Evolutionary conservation across 1,140 invertebrate species (phyloP).

Genomic region (Meloidogyne chitwoodi): DNA sequence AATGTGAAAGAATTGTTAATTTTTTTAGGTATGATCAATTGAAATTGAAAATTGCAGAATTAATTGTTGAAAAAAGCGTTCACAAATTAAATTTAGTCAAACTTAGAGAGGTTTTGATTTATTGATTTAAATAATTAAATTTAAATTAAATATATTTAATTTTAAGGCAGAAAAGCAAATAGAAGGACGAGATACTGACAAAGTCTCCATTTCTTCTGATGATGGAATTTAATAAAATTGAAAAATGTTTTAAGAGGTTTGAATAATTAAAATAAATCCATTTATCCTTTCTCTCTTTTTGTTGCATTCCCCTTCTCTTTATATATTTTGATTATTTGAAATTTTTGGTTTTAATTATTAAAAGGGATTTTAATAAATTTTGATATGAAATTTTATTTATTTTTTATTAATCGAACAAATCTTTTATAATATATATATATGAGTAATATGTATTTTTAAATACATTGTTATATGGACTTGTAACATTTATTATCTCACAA

Average conservation of each 20-base stretch:
- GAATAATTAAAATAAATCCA: neutral
- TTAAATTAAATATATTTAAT: neutral
- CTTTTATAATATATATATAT: too few species aligned
- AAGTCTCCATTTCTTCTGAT: slow-evolving; percentile 11
- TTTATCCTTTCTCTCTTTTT: neutral
- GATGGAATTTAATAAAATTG: neutral
- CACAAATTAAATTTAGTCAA: slow-evolving; percentile 10
- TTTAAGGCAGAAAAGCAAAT: slow-evolving; percentile 14
- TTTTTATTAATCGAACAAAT: too few species aligned
- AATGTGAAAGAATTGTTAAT: too few species aligned
- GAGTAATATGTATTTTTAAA: too few species aligned
- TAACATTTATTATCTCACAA: too few species aligned
- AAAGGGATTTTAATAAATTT: too few species aligned
- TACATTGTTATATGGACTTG: too few species aligned
- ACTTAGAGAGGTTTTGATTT: slow-evolving; percentile 11
- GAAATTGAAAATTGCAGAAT: slow-evolving; percentile 14
- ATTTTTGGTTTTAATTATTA: neutral
- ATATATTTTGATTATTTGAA: neutral
- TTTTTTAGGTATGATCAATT: slow-evolving; percentile 12
- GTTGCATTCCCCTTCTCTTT: neutral
- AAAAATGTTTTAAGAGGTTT: neutral
- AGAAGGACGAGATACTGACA: neutral
- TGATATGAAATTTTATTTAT: too few species aligned
- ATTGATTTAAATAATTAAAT: neutral
- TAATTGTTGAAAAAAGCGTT: slow-evolving; percentile 6